These are phyloP conservation scores for Lamellibrachia columna DNA, from an alignment of 2,888 invertebrate species.

Conservation along the genomic window DNA sequence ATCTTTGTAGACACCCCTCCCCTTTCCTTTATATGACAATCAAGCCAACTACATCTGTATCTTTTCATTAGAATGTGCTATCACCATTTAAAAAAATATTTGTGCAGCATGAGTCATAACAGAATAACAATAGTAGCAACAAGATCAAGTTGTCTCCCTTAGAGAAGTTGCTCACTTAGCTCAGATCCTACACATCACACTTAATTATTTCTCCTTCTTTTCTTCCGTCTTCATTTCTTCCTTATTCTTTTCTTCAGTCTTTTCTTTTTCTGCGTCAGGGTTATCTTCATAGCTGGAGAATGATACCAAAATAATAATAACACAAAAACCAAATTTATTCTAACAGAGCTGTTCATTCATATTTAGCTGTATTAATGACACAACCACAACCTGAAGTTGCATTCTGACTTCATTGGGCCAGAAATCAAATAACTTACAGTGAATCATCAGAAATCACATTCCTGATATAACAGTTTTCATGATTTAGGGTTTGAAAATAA, in stretches of 20 bases:
- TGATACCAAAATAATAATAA: background rate
- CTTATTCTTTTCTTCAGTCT: constrained; percentile 24
- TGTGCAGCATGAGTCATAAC: background rate
- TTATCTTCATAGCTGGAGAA: constrained; percentile 41
- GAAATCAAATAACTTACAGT: background rate
- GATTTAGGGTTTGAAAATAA: background rate
- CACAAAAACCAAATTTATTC: background rate
- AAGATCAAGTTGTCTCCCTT: background rate
- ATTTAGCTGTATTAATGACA: background rate
- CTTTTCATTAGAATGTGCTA: background rate
- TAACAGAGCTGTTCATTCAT: background rate
- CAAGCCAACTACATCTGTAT: background rate
- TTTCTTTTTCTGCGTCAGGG: constrained; percentile 33
- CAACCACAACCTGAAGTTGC: background rate
- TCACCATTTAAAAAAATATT: background rate
- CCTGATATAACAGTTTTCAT: background rate
- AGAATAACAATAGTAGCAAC: background rate
- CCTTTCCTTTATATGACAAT: background rate
- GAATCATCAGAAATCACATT: background rate
- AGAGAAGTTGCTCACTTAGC: background rate
- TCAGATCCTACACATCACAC: background rate
- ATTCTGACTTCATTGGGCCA: no score
- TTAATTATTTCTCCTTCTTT: constrained; percentile 38
- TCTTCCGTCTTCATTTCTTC: constrained; percentile 28
- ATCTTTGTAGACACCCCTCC: background rate